phyloP scores from a whole-genome alignment of 2,888 invertebrate species.

The Oeneis ivallda region DNA sequence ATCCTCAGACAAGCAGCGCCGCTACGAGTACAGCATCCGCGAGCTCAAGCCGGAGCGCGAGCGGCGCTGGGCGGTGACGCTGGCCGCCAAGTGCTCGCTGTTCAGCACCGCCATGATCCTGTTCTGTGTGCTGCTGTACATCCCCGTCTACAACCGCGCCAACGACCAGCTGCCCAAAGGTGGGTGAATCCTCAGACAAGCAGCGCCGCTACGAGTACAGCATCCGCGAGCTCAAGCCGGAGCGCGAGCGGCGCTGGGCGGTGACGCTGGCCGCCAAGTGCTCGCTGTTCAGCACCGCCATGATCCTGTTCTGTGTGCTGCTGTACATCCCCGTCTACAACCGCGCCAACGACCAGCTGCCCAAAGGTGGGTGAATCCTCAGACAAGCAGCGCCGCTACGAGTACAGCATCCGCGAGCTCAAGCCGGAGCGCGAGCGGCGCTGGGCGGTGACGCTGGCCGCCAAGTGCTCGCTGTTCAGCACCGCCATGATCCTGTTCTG shows the following conservation, averaged over 20 bases:
- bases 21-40: slow-evolving; percentile 43
- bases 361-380: slow-evolving; percentile 43
- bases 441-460: slow-evolving; percentile 61
- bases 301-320: slow-evolving; percentile 71
- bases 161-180: slow-evolving; percentile 55
- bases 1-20: too few relatives aligned
- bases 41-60: slow-evolving; percentile 50
- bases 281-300: slow-evolving; percentile 67
- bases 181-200: slow-evolving; percentile 25
- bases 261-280: slow-evolving; percentile 64
- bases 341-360: slow-evolving; percentile 59
- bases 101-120: slow-evolving; percentile 71
- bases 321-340: slow-evolving; percentile 76
- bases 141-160: slow-evolving; percentile 73
- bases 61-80: slow-evolving; percentile 58
- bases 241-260: slow-evolving; percentile 56
- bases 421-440: slow-evolving; percentile 52
- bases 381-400: too few relatives aligned
- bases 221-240: slow-evolving; percentile 48
- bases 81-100: slow-evolving; percentile 66
- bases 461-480: slow-evolving; percentile 69
- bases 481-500: slow-evolving; percentile 72
- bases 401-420: slow-evolving; percentile 46
- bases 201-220: slow-evolving; percentile 34
- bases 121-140: slow-evolving; percentile 72